Conservation (phyloP, 2,888 invertebrate genomes). For the Falcaria lacertinaria region DNA sequence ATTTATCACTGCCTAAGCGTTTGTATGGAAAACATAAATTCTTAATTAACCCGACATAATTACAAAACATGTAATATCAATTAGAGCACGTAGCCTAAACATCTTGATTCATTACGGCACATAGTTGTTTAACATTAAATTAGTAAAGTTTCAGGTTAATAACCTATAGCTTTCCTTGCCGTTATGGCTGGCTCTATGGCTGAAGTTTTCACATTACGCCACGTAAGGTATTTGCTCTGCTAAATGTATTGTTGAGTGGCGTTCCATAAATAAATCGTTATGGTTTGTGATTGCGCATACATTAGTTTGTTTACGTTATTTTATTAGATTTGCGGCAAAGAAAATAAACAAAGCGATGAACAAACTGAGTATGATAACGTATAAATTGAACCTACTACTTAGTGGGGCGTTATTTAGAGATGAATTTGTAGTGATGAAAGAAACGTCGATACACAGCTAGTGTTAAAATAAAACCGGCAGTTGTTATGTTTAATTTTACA, state of each 20-base stretch:
- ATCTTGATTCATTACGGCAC: constrained; percentile 15
- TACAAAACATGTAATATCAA: neutral
- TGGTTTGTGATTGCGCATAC: neutral
- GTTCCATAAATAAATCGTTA: neutral
- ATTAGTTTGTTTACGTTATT: neutral
- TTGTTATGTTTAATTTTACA: too few species aligned
- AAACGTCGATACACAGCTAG: too few species aligned
- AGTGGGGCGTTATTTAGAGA: too few species aligned
- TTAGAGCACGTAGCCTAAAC: neutral
- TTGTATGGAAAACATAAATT: constrained; percentile 5
- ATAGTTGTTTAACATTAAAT: constrained; percentile 62
- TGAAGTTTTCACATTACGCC: constrained; percentile 65
- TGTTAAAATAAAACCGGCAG: too few species aligned
- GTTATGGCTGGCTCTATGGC: constrained; percentile 54
- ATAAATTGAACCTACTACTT: too few species aligned
- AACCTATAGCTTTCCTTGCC: constrained; percentile 54
- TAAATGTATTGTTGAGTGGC: constrained; percentile 30
- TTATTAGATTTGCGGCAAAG: too few species aligned
- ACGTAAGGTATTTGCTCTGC: constrained; percentile 48
- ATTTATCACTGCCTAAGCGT: too few species aligned
- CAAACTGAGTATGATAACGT: too few species aligned
- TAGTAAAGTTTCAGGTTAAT: constrained; percentile 61
- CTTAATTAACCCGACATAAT: neutral
- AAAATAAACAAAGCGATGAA: too few species aligned
- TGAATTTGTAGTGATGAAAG: too few species aligned